Evolutionary conservation across 2,888 invertebrate genomes (phyloP).

Genomic region (Agonopterix arenella): DNA sequence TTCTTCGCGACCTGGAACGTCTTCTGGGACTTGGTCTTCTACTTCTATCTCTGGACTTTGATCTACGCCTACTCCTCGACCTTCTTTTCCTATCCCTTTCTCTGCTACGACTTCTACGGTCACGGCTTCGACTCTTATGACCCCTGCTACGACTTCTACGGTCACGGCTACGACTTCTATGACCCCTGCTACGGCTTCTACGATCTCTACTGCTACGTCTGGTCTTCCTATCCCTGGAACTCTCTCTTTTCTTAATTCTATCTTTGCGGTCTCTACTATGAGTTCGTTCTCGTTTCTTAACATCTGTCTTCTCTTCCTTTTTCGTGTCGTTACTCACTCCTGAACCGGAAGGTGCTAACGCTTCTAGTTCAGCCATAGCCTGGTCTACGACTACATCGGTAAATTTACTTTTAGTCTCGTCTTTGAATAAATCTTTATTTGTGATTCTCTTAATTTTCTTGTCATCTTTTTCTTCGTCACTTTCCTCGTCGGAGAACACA

Average conservation of each 20-base stretch:
- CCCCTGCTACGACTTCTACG: constrained; percentile 29
- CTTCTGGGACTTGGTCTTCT: constrained; percentile 19
- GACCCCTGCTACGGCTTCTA: constrained; percentile 29
- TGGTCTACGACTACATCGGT: constrained; percentile 81
- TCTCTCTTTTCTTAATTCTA: constrained; percentile 32
- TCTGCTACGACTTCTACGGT: constrained; percentile 28
- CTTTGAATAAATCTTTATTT: constrained; percentile 61
- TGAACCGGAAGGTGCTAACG: constrained; percentile 83
- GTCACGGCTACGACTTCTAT: constrained; percentile 28
- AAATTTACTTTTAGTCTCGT: constrained; percentile 39
- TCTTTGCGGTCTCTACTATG: constrained; percentile 37
- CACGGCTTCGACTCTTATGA: constrained; percentile 28
- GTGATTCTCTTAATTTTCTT: constrained; percentile 45
- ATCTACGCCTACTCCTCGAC: constrained; percentile 26
- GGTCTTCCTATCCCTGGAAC: constrained; percentile 32
- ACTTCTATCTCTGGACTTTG: constrained; percentile 20
- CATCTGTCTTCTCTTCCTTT: constrained; percentile 25
- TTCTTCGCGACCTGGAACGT: constrained; percentile 31
- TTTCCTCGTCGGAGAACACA: constrained; percentile 52
- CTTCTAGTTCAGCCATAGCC: constrained; percentile 91
- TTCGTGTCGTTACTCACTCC: constrained; percentile 14
- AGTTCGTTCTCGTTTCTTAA: constrained; percentile 36
- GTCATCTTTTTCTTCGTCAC: constrained; percentile 48
- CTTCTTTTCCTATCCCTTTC: constrained; percentile 30
- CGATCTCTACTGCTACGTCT: constrained; percentile 21